A percentile compares a stretch with the other conserved stretches of the same genome.
Evolutionary conservation across 2,113 vertebrate genomes (phyloP).

Genomic region (Cyanoramphus novaezelandiae): DNA sequence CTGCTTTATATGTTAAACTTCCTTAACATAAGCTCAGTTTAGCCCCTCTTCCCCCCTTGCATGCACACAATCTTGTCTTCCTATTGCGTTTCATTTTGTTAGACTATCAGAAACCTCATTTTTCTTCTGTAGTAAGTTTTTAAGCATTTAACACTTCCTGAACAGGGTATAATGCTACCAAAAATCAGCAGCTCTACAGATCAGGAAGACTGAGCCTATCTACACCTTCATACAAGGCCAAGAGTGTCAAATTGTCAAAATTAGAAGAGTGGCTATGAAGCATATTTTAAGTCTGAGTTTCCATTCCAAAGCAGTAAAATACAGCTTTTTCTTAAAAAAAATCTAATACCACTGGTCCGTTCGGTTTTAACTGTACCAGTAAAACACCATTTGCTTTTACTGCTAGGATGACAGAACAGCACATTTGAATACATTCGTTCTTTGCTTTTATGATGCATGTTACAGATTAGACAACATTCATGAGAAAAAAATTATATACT

Average conservation of each 20-base stretch:
- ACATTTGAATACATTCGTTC: background rate
- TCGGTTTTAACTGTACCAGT: background rate
- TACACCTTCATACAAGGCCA: background rate
- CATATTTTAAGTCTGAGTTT: background rate
- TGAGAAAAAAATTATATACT: background rate
- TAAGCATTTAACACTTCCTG: background rate
- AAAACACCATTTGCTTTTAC: background rate
- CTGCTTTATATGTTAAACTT: background rate
- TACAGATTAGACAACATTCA: rapidly evolving
- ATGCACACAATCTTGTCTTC: background rate
- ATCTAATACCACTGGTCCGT: background rate
- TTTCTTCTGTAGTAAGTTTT: background rate
- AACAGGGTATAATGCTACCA: background rate
- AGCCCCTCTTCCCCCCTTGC: background rate
- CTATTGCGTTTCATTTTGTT: background rate
- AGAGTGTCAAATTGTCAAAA: background rate
- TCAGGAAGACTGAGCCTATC: background rate
- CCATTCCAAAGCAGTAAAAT: background rate
- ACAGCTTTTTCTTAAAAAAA: background rate
- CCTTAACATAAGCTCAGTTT: background rate
- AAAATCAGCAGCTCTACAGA: background rate
- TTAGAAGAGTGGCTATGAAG: background rate
- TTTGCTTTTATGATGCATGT: background rate
- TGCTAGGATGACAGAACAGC: background rate
- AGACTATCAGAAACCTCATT: background rate